phyloP scores from a whole-genome alignment of 2,888 invertebrate genomes.

The Athalia rosae region DNA sequence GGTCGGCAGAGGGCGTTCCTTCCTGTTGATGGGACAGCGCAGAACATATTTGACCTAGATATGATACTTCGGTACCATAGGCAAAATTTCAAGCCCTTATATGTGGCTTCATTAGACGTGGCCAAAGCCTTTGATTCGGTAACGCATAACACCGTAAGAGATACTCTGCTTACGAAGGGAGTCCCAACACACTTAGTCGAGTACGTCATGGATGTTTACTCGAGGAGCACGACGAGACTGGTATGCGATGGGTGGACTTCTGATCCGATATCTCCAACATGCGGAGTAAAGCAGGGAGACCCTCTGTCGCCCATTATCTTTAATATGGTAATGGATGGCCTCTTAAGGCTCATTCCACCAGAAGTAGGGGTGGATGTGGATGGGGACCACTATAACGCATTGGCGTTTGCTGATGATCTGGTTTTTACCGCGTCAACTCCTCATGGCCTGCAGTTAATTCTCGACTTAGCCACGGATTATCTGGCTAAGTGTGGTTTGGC shows the following conservation, averaged over 20 bases:
- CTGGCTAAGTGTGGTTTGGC: too few relatives aligned
- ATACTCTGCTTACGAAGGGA: conserved; percentile 43
- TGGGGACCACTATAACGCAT: conserved; percentile 76
- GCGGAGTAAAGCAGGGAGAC: conserved; percentile 51
- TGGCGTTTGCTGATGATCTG: conserved; percentile 79
- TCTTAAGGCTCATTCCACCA: conserved; percentile 26
- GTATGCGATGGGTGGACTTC: neutral
- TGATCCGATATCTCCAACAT: conserved; percentile 1
- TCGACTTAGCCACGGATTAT: too few relatives aligned
- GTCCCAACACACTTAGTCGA: conserved; percentile 36
- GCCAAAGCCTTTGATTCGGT: conserved; percentile 55
- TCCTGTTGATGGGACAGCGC: conserved; percentile 49
- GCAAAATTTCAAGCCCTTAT: conserved; percentile 19
- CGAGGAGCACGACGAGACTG: neutral
- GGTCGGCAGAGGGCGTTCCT: conserved; percentile 52
- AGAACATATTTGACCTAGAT: conserved; percentile 52
- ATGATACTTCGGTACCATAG: conserved; percentile 44
- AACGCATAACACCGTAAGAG: conserved; percentile 43
- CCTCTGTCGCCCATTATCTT: conserved; percentile 51
- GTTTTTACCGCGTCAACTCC: conserved; percentile 73
- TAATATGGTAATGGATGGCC: conserved; percentile 48
- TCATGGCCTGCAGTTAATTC: neutral
- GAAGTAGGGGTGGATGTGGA: conserved; percentile 45
- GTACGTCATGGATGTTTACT: conserved; percentile 36
- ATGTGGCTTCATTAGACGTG: conserved; percentile 52